These are phyloP conservation scores for Trachymyrmex septentrionalis DNA, from an alignment of 1,140 invertebrate genomes.

Conservation along the genomic window DNA sequence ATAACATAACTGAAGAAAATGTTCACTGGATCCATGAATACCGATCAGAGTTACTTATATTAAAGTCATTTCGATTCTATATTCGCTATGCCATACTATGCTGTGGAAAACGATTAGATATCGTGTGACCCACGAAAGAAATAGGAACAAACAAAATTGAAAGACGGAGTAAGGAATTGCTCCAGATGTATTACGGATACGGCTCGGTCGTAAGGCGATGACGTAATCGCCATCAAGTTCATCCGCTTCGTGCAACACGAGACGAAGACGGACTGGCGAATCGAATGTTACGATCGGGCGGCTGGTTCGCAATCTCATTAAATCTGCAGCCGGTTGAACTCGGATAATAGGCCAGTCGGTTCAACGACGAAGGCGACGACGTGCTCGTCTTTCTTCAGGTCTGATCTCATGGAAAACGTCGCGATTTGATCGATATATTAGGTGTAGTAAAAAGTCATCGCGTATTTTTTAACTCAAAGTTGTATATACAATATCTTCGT, in stretches of 20 bases:
- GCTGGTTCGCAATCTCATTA: conserved; percentile 73
- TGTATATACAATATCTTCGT: too few relatives aligned
- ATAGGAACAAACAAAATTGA: conserved; percentile 27
- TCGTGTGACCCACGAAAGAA: background rate
- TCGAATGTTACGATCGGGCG: conserved; percentile 63
- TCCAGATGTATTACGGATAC: conserved; percentile 63
- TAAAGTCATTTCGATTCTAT: background rate
- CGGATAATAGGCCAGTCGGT: conserved; percentile 54
- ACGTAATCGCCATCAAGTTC: conserved; percentile 77
- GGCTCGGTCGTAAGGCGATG: conserved; percentile 68
- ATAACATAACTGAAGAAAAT: too few relatives aligned
- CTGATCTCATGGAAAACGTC: conserved; percentile 27
- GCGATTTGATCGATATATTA: conserved; percentile 69
- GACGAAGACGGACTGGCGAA: conserved; percentile 69
- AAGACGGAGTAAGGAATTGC: conserved; percentile 32
- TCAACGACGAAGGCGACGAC: conserved; percentile 54
- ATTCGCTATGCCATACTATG: background rate
- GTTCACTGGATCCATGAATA: too few relatives aligned
- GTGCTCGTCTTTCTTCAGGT: conserved; percentile 15
- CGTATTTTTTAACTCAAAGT: too few relatives aligned
- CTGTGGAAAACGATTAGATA: background rate
- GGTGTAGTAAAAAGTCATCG: too few relatives aligned
- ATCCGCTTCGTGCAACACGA: conserved; percentile 40
- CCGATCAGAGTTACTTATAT: background rate
- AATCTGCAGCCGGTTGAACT: conserved; percentile 51